A percentile compares a stretch with the other conserved stretches of the same genome.
phyloP scores from a whole-genome alignment of 1,140 invertebrate genomes.

The Choristoneura fumiferana region DNA sequence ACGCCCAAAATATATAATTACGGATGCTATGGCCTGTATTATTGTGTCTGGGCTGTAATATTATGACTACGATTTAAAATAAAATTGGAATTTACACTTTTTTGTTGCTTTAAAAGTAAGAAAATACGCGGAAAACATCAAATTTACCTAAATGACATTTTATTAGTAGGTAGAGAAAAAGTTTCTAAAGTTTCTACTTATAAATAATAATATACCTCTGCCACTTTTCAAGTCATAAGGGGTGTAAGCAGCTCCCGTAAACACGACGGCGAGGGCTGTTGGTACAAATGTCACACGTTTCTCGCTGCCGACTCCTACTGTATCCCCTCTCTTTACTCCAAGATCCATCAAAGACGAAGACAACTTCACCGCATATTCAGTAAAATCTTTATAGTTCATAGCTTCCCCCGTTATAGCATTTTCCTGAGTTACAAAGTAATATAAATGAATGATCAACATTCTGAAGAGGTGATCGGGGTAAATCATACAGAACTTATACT shows the following conservation, averaged over 20 bases:
- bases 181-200: too few species aligned
- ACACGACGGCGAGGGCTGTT: slow-evolving; percentile 75
- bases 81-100: too few species aligned
- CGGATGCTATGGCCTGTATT: background rate
- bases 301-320: slow-evolving; percentile 80
- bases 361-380: slow-evolving; percentile 47
- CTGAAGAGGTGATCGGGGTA: too few species aligned
- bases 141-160: too few species aligned
- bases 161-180: too few species aligned
- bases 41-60: too few species aligned
- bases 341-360: slow-evolving; percentile 39
- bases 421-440: slow-evolving; percentile 33
- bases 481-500: too few species aligned
- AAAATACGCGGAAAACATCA: too few species aligned
- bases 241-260: slow-evolving; percentile 52
- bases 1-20: background rate
- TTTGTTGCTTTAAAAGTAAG: background rate
- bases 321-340: slow-evolving; percentile 72
- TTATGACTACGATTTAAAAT: too few species aligned
- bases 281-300: slow-evolving; percentile 81
- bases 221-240: slow-evolving; percentile 61
- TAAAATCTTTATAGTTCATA: slow-evolving; percentile 45
- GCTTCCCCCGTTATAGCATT: slow-evolving; percentile 38
- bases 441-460: too few species aligned
- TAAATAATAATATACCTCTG: slow-evolving; percentile 52